Evolutionary conservation across 1,140 invertebrate species (phyloP).

Genomic region (Pogonomyrmex californicus): DNA sequence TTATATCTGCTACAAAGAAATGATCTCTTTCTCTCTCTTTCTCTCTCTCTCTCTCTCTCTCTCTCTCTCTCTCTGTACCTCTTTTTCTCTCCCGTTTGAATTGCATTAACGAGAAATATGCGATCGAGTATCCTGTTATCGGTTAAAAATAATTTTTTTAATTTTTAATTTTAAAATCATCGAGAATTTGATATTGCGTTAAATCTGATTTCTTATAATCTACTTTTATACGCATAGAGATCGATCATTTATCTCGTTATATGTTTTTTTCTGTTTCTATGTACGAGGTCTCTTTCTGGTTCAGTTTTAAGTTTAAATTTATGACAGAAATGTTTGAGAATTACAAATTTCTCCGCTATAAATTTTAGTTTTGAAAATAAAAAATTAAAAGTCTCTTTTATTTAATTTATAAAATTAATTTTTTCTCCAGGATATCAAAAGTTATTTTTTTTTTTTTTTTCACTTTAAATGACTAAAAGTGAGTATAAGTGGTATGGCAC

Average conservation of each 20-base stretch:
- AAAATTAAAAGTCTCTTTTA: neutral
- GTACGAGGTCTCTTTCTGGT: neutral
- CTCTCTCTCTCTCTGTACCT: too few species aligned
- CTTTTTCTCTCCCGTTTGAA: too few species aligned
- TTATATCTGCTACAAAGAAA: too few species aligned
- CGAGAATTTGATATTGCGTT: neutral
- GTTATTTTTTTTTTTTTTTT: neutral
- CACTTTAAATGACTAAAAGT: neutral
- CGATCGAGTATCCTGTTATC: neutral
- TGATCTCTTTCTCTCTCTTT: too few species aligned
- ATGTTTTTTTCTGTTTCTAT: neutral
- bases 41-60: neutral
- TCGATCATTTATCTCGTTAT: neutral
- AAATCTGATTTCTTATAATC: slow-evolving; percentile 12
- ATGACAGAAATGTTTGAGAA: neutral
- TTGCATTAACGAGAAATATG: neutral
- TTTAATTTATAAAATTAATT: neutral
- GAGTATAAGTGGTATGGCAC: neutral
- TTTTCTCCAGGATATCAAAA: neutral
- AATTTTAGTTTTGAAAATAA: neutral
- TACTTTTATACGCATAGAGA: too few species aligned
- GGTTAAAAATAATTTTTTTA: neutral
- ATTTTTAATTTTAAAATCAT: neutral
- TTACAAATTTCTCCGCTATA: neutral
- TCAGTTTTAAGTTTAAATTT: neutral